Evolutionary conservation across 1,140 invertebrate genomes (phyloP).

Genomic region (Drosophila nannoptera): DNA sequence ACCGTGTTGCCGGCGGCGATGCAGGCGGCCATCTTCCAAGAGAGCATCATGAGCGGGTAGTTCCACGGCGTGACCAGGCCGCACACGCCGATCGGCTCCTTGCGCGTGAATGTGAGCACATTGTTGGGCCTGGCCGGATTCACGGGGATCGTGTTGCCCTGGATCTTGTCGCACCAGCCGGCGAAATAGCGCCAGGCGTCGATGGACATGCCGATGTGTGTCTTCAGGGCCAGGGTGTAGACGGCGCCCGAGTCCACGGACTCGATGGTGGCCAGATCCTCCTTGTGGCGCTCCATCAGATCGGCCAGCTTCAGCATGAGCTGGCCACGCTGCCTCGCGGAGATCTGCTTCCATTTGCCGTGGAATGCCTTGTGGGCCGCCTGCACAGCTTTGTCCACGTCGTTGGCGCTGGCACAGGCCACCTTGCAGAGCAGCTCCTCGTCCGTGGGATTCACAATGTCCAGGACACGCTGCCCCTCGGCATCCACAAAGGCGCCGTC

Average conservation of each 20-base stretch:
- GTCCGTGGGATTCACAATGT: conserved; percentile 91
- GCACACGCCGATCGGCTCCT: conserved; percentile 95
- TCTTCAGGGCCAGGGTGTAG: conserved; percentile 96
- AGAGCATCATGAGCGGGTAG: conserved; percentile 98
- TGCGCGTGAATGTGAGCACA: conserved; percentile 89
- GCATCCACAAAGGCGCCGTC: conserved; percentile 93
- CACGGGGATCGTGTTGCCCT: conserved; percentile 94
- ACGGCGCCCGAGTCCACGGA: conserved; percentile 96
- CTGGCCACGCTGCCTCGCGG: conserved; percentile 88
- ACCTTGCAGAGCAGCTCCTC: conserved; percentile 90
- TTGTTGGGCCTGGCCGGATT: conserved; percentile 92
- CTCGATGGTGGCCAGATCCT: conserved; percentile 96
- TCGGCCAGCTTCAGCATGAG: conserved; percentile 91
- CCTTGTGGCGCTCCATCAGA: conserved; percentile 95
- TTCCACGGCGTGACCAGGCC: conserved; percentile 98
- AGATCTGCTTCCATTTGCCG: conserved; percentile 93
- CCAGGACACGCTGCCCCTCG: conserved; percentile 83
- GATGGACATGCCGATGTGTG: conserved; percentile 96
- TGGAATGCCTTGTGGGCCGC: conserved; percentile 93
- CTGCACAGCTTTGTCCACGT: conserved; percentile 92
- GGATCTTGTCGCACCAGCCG: conserved; percentile 96
- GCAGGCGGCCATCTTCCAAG: conserved; percentile 98
- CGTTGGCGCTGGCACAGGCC: conserved; percentile 86
- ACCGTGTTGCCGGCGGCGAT: conserved; percentile 95
- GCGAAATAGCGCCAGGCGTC: conserved; percentile 96